Evolutionary conservation across 2,797 vertebrate genomes (phyloP).

Genomic region (Pipistrellus pygmaeus): DNA sequence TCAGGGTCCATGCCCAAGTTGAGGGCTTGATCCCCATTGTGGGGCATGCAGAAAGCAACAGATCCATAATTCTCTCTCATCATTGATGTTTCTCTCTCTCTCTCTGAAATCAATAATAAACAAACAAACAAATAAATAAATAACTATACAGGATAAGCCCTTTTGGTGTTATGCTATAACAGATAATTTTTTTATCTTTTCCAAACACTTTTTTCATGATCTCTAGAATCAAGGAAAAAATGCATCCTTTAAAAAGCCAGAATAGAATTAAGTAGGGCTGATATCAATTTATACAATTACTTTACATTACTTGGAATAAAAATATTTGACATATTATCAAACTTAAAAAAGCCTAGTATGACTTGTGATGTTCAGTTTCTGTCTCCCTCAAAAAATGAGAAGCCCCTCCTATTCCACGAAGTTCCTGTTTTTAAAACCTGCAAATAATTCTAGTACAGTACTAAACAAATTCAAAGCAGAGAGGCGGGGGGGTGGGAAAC

Average conservation of each 20-base stretch:
- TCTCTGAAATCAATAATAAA: too few relatives aligned
- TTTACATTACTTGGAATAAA: neutral
- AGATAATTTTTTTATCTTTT: constrained; percentile 2
- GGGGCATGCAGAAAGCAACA: too few relatives aligned
- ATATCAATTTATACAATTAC: constrained; percentile 13
- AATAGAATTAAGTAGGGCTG: neutral
- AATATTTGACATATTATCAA: constrained; percentile 40
- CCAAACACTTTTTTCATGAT: neutral
- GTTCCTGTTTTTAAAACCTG: constrained; percentile 36
- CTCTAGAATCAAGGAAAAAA: constrained; percentile 9
- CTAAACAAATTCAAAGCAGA: constrained; percentile 56
- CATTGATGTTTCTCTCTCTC: too few relatives aligned
- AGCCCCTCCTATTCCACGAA: neutral
- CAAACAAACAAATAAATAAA: too few relatives aligned
- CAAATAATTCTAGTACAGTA: constrained; percentile 27
- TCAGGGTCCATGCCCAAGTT: too few relatives aligned
- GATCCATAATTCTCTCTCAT: too few relatives aligned
- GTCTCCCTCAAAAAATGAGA: constrained; percentile 32
- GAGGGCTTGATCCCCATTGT: too few relatives aligned
- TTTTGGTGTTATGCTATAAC: neutral
- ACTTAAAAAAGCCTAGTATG: neutral
- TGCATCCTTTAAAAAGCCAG: neutral
- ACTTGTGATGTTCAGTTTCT: constrained; percentile 12
- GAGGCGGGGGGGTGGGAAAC: neutral
- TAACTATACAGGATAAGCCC: neutral